Evolutionary conservation across 2,113 vertebrate species (phyloP).

Genomic region (Corvus moneduloides): DNA sequence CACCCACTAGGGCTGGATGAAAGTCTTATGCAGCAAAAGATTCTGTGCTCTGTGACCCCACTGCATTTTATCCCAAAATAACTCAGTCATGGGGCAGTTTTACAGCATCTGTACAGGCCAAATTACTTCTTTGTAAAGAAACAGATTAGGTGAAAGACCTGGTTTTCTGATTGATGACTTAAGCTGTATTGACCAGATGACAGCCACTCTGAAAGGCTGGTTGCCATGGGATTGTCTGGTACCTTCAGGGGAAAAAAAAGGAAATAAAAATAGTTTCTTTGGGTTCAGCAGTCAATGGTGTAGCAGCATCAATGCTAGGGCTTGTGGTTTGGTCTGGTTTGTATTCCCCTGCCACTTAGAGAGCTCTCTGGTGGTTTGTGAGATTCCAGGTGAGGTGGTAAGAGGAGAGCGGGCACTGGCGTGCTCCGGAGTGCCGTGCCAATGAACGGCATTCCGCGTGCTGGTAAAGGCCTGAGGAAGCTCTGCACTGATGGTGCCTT

Average conservation of each 20-base stretch:
- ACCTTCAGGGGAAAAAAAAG: not conserved
- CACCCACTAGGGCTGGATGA: not conserved
- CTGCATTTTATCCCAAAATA: not conserved
- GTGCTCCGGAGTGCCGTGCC: not conserved
- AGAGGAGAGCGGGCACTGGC: not conserved
- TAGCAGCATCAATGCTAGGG: not conserved
- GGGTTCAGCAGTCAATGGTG: not conserved
- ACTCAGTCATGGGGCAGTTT: accelerated
- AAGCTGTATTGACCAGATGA: not conserved
- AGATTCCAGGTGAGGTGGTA: not conserved
- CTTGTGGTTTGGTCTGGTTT: not conserved
- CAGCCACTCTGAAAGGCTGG: not conserved
- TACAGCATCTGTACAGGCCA: not conserved
- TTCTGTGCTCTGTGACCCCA: not conserved
- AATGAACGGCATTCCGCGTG: accelerated
- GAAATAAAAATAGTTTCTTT: not conserved
- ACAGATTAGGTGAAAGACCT: not conserved
- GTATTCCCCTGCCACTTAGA: not conserved
- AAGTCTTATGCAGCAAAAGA: not conserved
- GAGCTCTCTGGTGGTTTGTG: not conserved
- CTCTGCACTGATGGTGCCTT: not conserved
- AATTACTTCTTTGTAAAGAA: not conserved
- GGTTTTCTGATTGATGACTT: not conserved
- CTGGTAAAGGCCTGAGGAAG: not conserved
- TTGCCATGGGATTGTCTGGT: not conserved